Conservation (phyloP, 35 echinoderm and acorn worm species). For the Chiridota heheva region DNA sequence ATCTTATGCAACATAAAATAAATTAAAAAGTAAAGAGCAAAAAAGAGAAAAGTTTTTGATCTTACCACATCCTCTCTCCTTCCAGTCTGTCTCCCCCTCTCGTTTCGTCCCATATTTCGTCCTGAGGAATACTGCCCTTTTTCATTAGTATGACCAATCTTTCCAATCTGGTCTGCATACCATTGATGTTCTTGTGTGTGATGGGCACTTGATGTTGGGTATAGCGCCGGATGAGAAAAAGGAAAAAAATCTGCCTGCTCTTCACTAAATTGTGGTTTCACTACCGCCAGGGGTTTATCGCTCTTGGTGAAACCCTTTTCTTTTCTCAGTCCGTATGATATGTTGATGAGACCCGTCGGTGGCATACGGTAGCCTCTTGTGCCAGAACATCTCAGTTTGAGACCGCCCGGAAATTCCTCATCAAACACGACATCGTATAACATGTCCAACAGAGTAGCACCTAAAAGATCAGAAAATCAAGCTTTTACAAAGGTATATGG, state of each 20-base stretch:
- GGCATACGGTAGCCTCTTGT: constrained; percentile 75
- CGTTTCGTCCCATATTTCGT: background rate
- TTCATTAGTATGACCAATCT: background rate
- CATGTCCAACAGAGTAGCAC: constrained; percentile 63
- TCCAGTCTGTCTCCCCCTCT: background rate
- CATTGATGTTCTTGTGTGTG: constrained; percentile 52
- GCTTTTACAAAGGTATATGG: background rate
- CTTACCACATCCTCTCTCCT: background rate
- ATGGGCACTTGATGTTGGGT: constrained; percentile 3
- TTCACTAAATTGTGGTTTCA: constrained; percentile 66
- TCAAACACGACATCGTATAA: constrained; percentile 92
- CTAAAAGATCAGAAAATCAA: constrained; percentile 41
- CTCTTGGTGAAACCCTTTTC: constrained; percentile 27
- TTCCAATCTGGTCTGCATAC: constrained; percentile 39
- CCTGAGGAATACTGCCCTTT: constrained; percentile 5
- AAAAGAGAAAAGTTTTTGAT: background rate
- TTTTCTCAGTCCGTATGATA: constrained; percentile 76
- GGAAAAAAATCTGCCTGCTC: background rate
- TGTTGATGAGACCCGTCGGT: constrained; percentile 73
- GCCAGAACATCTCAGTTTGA: constrained; percentile 58
- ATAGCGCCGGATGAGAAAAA: constrained; percentile 3
- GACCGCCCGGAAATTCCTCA: constrained; percentile 75
- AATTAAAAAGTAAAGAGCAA: too few relatives aligned
- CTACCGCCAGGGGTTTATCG: constrained; percentile 76
- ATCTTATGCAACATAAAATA: background rate